phyloP scores from a whole-genome alignment of 1,140 invertebrate species.

The Apis cerana region DNA sequence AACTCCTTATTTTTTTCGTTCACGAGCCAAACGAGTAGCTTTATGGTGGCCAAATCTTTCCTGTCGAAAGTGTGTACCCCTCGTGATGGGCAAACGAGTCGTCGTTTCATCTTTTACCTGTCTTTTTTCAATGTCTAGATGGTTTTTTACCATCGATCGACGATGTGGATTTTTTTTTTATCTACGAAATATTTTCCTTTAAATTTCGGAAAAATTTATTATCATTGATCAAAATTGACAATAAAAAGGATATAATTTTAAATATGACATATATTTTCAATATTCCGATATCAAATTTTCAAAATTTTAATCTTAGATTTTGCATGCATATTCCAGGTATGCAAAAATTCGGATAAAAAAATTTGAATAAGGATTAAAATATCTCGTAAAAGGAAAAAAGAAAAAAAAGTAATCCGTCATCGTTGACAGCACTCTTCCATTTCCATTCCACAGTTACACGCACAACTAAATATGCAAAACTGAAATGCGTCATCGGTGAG shows the following conservation, averaged over 20 bases:
- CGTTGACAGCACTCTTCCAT: not conserved
- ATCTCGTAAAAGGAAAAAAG: too few relatives aligned
- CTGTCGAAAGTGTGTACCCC: slow-evolving; percentile 47
- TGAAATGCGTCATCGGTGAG: not conserved
- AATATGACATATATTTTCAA: too few relatives aligned
- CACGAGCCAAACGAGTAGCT: slow-evolving; percentile 68
- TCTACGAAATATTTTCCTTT: too few relatives aligned
- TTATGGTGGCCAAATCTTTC: slow-evolving; percentile 74
- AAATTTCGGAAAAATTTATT: too few relatives aligned
- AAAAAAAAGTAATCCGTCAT: not conserved
- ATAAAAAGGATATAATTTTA: too few relatives aligned
- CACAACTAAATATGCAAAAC: not conserved
- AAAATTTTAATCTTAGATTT: too few relatives aligned
- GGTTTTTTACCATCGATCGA: not conserved
- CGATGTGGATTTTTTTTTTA: not conserved
- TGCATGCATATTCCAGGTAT: too few relatives aligned
- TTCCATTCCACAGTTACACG: not conserved
- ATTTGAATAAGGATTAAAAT: too few relatives aligned
- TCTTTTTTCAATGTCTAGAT: not conserved
- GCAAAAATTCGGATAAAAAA: too few relatives aligned
- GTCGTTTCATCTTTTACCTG: slow-evolving; percentile 18
- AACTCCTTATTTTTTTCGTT: slow-evolving; percentile 1
- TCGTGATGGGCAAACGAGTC: slow-evolving; percentile 1
- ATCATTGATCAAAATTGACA: too few relatives aligned
- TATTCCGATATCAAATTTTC: too few relatives aligned